Percentiles rank a stretch among this genome's conserved stretches.
Evolutionary conservation across 2,797 vertebrate species (phyloP).

Genomic region (Coregonus ussuriensis): DNA sequence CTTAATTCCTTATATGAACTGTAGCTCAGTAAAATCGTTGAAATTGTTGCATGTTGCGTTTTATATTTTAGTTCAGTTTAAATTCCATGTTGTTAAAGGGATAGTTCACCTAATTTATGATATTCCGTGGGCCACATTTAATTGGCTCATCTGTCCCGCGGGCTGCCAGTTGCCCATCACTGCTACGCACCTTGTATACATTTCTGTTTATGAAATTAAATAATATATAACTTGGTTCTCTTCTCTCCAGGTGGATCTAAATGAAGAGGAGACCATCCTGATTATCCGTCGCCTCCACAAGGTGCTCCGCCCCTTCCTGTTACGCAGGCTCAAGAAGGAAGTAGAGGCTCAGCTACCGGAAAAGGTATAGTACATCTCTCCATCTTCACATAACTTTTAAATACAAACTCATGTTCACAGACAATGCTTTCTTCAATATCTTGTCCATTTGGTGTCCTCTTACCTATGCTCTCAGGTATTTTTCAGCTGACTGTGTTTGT

Average conservation of each 20-base stretch:
- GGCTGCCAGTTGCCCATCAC: too few relatives aligned
- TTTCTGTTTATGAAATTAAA: background rate
- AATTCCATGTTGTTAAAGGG: too few relatives aligned
- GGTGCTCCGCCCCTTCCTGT: conserved; percentile 91
- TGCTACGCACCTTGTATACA: background rate
- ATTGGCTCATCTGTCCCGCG: too few relatives aligned
- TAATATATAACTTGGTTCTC: background rate
- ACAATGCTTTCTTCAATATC: background rate
- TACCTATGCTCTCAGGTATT: background rate
- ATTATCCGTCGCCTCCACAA: conserved; percentile 96
- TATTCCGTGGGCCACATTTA: too few relatives aligned
- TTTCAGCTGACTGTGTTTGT: background rate
- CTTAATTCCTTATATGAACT: too few relatives aligned
- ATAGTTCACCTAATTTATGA: too few relatives aligned
- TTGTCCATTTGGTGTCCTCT: background rate
- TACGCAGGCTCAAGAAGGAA: conserved; percentile 92
- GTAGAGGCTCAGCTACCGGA: conserved; percentile 95
- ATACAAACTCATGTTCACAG: background rate
- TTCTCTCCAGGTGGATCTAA: conserved; percentile 86
- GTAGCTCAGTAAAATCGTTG: too few relatives aligned
- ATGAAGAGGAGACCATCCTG: conserved; percentile 95
- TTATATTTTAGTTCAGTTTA: too few relatives aligned
- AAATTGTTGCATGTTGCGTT: too few relatives aligned
- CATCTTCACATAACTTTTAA: background rate
- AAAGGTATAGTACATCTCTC: conserved; percentile 73